Conservation (phyloP, 2,797 vertebrate genomes). For the Cottoperca gobio region DNA sequence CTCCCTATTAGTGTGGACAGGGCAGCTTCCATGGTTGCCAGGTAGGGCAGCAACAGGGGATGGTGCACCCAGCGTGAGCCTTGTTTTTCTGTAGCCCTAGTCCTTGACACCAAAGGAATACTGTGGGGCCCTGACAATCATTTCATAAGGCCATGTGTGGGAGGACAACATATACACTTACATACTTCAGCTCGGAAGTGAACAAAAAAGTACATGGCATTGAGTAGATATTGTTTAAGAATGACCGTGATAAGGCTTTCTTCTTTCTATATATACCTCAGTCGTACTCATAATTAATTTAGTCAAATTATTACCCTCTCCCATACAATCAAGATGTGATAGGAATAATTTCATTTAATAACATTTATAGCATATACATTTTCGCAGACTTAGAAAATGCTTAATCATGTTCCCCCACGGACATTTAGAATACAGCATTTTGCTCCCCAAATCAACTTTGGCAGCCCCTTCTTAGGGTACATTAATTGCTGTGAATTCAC, state of each 20-base stretch:
- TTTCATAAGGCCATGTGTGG: conserved; percentile 42
- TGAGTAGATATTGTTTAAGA: conserved; percentile 28
- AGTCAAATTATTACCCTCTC: not conserved
- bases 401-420: not conserved
- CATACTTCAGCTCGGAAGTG: not conserved
- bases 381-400: conserved; percentile 11
- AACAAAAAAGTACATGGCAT: conserved; percentile 13
- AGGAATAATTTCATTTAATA: too few relatives aligned
- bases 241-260: conserved; percentile 13
- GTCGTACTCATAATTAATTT: not conserved
- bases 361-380: too few relatives aligned
- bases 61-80: conserved; percentile 55
- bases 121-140: conserved; percentile 70
- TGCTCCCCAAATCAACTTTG: conserved; percentile 1
- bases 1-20: conserved; percentile 53
- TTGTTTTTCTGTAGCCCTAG: conserved; percentile 56
- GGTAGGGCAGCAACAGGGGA: conserved; percentile 61
- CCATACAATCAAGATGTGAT: not conserved
- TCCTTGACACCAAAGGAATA: conserved; percentile 53
- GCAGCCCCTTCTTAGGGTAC: conserved; percentile 10
- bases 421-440: not conserved
- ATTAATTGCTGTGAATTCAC: conserved; percentile 37
- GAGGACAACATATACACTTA: conserved; percentile 14
- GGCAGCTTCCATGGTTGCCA: conserved; percentile 52
- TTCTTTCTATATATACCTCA: not conserved